A percentile compares a stretch with the other conserved stretches of the same genome.
phyloP scores from a whole-genome alignment of 2,888 invertebrate genomes.

The Smittia aterrima region DNA sequence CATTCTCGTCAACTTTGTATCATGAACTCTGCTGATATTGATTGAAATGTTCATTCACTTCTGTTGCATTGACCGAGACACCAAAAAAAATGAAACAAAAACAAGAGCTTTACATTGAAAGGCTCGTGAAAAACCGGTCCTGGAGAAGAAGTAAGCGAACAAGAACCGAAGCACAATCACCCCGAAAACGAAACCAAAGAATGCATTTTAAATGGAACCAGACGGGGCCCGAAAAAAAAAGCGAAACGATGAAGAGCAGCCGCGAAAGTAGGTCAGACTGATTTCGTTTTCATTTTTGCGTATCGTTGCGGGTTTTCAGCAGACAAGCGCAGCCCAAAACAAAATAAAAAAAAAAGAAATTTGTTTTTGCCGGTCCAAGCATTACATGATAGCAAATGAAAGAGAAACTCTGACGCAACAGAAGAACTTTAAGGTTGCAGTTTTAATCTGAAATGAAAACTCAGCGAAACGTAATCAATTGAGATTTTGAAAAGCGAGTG shows the following conservation, averaged over 20 bases:
- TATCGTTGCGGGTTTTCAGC: slow-evolving; percentile 32
- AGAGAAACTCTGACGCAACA: slow-evolving; percentile 18
- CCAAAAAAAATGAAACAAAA: not conserved
- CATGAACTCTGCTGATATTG: not conserved
- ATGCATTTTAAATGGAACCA: slow-evolving; percentile 39
- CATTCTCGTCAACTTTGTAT: no score
- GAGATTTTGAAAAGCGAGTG: not conserved
- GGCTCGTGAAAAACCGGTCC: slow-evolving; percentile 1
- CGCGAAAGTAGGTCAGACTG: slow-evolving; percentile 40
- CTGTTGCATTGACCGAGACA: no score
- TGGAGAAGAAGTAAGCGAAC: slow-evolving; percentile 7
- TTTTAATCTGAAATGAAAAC: no score
- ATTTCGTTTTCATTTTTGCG: slow-evolving; percentile 41
- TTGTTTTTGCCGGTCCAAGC: not conserved
- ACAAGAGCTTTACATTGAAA: not conserved
- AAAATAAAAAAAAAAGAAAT: slow-evolving; percentile 20
- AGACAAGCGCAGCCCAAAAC: no score
- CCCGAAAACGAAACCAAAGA: slow-evolving; percentile 14
- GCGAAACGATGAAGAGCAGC: slow-evolving; percentile 32
- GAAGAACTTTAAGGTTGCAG: not conserved
- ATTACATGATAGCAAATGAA: slow-evolving; percentile 3
- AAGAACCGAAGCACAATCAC: slow-evolving; percentile 18
- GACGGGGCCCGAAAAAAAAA: slow-evolving; percentile 26
- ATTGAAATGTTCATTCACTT: no score
- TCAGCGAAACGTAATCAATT: not conserved